A percentile compares a stretch with the other conserved stretches of the same genome.
Evolutionary conservation across 1,140 invertebrate species (phyloP).

Genomic region (Danaus melanippus): DNA sequence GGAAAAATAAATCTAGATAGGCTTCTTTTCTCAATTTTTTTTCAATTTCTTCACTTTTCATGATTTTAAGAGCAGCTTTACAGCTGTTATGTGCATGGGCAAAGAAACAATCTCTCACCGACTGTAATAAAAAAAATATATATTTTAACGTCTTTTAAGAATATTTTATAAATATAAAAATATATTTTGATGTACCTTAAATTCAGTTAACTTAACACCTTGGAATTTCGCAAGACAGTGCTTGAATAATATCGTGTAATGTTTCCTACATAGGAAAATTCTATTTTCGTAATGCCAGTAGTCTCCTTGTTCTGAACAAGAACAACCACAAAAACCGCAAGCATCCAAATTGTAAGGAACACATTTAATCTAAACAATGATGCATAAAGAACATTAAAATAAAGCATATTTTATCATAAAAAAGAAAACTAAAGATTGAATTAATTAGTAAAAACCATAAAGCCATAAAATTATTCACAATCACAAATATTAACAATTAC

Average conservation of each 20-base stretch:
- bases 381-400: too few species aligned
- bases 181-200: constrained; percentile 44
- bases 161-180: neutral
- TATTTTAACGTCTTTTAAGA: neutral
- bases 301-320: constrained; percentile 65
- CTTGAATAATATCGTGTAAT: constrained; percentile 53
- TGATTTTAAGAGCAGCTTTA: constrained; percentile 66
- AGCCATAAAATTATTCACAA: too few species aligned
- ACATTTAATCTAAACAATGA: constrained; percentile 60
- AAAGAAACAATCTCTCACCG: constrained; percentile 67
- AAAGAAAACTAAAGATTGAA: too few species aligned
- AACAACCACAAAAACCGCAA: constrained; percentile 56
- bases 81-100: constrained; percentile 67
- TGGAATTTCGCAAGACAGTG: constrained; percentile 56
- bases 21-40: constrained; percentile 68
- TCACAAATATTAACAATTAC: constrained; percentile 21
- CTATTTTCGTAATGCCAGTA: constrained; percentile 69
- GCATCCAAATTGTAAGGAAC: constrained; percentile 66
- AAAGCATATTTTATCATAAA: too few species aligned
- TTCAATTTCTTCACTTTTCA: constrained; percentile 61
- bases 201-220: constrained; percentile 54
- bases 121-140: constrained; percentile 36
- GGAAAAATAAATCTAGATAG: constrained; percentile 65
- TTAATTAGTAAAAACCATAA: too few species aligned
- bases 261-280: constrained; percentile 63